Conservation (phyloP, 2,113 vertebrate genomes). For the Salvator merianae region DNA sequence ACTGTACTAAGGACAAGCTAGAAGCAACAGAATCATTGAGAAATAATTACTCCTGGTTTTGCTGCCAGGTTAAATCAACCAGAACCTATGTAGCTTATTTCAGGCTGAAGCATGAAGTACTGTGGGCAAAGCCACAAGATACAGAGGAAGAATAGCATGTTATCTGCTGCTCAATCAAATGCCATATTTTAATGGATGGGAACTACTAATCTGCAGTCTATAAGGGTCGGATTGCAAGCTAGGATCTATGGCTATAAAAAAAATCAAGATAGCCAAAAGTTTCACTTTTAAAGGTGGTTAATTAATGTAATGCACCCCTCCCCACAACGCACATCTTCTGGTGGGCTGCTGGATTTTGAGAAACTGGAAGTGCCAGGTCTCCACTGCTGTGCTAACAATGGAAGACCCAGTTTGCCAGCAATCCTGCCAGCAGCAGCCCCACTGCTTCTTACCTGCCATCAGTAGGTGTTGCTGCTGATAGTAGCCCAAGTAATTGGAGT, state of each 20-base stretch:
- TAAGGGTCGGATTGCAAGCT: background rate
- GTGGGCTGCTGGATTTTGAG: too few species aligned
- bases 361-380: too few species aligned
- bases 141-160: background rate
- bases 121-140: background rate
- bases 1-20: background rate
- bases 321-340: too few species aligned
- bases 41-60: constrained; percentile 3
- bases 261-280: background rate
- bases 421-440: too few species aligned
- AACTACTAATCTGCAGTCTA: background rate
- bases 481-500: too few species aligned
- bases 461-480: too few species aligned
- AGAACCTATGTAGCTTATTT: background rate
- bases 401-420: too few species aligned
- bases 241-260: background rate
- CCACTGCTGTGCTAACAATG: too few species aligned
- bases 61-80: background rate
- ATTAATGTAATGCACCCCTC: too few species aligned
- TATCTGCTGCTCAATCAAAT: background rate
- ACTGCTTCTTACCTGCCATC: too few species aligned
- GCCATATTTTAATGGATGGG: background rate
- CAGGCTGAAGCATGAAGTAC: background rate
- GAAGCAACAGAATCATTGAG: background rate
- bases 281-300: too few species aligned